Percentiles rank a stretch among this genome's conserved stretches.
Conservation (phyloP, 2,888 invertebrate genomes). For the Sericinus montela region DNA sequence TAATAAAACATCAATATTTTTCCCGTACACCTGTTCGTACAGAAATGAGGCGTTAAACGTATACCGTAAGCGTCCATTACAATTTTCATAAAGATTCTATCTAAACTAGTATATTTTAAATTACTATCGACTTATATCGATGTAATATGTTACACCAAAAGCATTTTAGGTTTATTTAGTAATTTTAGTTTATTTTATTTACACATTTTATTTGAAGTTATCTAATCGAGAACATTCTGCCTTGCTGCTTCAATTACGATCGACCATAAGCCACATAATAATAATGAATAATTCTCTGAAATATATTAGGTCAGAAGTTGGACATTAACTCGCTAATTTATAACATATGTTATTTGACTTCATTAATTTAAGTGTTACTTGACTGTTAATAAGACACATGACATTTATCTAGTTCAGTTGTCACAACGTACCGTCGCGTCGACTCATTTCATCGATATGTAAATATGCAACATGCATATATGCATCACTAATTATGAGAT, state of each 20-base stretch:
- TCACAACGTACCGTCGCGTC: constrained; percentile 22
- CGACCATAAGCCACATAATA: too few species aligned
- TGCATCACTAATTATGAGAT: constrained; percentile 38
- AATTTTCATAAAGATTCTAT: constrained; percentile 5
- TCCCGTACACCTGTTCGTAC: constrained; percentile 10
- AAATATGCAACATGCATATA: constrained; percentile 34
- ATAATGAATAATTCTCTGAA: too few species aligned
- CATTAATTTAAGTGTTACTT: neutral
- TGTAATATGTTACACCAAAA: too few species aligned
- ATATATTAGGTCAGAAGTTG: too few species aligned
- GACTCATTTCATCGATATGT: constrained; percentile 27
- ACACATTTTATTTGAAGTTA: too few species aligned
- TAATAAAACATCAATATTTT: constrained; percentile 13
- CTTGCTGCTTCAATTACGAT: too few species aligned
- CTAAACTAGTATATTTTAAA: constrained; percentile 10
- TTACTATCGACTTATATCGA: too few species aligned
- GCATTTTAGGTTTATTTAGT: too few species aligned
- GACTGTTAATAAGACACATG: neutral
- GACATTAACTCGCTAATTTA: too few species aligned
- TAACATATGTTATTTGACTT: too few species aligned
- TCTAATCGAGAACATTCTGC: too few species aligned
- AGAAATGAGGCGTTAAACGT: neutral
- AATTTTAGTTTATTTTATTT: too few species aligned
- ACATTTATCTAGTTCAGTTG: constrained; percentile 31
- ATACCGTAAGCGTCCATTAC: neutral